A percentile compares a stretch with the other conserved stretches of the same genome.
phyloP scores from a whole-genome alignment of 2,888 invertebrate genomes.

The Colletes collaris region DNA sequence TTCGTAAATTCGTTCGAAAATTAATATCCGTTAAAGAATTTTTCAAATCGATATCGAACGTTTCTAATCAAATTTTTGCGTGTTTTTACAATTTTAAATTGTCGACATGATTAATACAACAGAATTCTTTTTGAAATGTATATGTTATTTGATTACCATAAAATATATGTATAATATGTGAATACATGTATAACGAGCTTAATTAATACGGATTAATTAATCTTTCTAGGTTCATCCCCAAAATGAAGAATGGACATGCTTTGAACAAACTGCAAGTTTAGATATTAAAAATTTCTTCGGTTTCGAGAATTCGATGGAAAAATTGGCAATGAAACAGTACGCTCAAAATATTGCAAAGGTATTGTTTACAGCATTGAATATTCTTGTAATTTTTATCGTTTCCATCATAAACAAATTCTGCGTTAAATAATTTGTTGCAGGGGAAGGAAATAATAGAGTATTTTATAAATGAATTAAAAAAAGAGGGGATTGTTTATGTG shows the following conservation, averaged over 20 bases:
- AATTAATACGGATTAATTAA: background rate
- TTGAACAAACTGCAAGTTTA: conserved; percentile 95
- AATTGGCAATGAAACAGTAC: conserved; percentile 98
- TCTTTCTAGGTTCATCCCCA: conserved; percentile 93
- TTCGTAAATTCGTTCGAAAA: no score
- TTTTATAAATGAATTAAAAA: conserved; percentile 91
- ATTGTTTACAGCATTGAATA: background rate
- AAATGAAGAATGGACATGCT: conserved; percentile 97
- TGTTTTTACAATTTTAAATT: no score
- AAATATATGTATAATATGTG: background rate
- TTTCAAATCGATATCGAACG: no score
- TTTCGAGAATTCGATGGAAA: conserved; percentile 96
- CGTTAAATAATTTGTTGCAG: conserved; percentile 82
- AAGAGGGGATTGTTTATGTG: conserved; percentile 89
- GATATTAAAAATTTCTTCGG: conserved; percentile 98
- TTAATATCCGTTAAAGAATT: no score
- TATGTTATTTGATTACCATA: background rate
- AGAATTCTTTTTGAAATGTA: no score
- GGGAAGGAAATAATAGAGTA: conserved; percentile 97
- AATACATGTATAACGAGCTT: background rate
- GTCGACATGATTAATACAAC: no score
- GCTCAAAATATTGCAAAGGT: conserved; percentile 92
- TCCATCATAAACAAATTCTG: background rate
- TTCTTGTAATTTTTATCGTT: background rate
- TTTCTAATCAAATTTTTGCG: no score